Evolutionary conservation across 1,140 invertebrate species (phyloP), one percentile per base, ranked within the genome.

Genomic region (Holotrichia oblita): DNA sequence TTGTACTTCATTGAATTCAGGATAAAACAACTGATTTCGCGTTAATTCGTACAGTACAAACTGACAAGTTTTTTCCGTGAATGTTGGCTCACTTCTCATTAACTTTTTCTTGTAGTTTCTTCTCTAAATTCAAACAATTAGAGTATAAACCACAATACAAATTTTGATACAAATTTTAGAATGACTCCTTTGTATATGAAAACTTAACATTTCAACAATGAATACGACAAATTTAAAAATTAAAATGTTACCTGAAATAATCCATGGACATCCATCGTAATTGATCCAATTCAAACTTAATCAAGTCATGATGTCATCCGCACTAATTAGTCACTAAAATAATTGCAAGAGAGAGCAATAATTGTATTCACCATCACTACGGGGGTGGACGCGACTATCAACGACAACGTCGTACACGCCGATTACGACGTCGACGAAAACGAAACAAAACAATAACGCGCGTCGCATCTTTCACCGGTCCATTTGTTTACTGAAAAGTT

Each of bases 251-350:
- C 61, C 61, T 64, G 17, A 64, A 17, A 27, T 9, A 64, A 64
- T 27, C 61, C 61, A 17, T 64, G 22, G 17, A 6, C 20, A 64
- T 64, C 61, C 61, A 64, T 64, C 61, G 61, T 64, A 64, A 64
- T 14, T 64, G 10, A 22, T 20, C 24, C 17, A 4, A 64, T 22
- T 64, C 17, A 10, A 64, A 24, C 10, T 8, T 64, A 20, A 64
- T 64, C 10, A 64, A 22, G 61, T 64, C 61, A 64, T 64, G 24
- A 64, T 27, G 20, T 64, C 61, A 64, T 64, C 6, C 61, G 22
- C 61, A 7, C 4, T 22, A 64, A 64, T 64, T 27, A 24, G 61
- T 64, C 61, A 64, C 61, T 20, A 6, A 64, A 64, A 24, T 10
- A 3, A 20, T n/a, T n/a, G n/a, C n/a, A n/a, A n/a, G n/a, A 20